Evolutionary conservation across 2,888 invertebrate species (phyloP), one percentile per base, ranked within the genome.

Genomic region (Erynnis tages): DNA sequence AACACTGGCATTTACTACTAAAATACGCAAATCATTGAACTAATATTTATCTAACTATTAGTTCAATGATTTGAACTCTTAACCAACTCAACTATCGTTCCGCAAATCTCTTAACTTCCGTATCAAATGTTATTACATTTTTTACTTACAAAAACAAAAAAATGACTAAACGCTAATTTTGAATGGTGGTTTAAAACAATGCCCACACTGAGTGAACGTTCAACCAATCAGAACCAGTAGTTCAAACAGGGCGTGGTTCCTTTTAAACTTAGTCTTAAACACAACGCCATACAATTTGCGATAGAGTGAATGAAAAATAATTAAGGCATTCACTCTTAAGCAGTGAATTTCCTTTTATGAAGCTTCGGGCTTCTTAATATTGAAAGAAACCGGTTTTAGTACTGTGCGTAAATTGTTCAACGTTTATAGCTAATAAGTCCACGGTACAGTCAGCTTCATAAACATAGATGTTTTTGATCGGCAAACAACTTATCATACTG

Each of bases 171-270:
- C 60, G 59, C 59, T 60, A 63, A 63, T 62, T n/a, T 61, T 80
- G 68, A 73, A 66, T 62, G 60, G 65, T 69, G 71, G 71, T 70
- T 73, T 73, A 74, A 81, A 81, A 32, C 77, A 81, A 79, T 77
- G 76, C 65, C 63, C 55, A n/a, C 76, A 76, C 78, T 71, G 64
- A 85, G 82, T 72, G 60, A 65, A 60, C 62, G 69, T 58, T 69
- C 71, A 64, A 73, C 87, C 87, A 88, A 88, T 87, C 84, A 73
- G 66, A 59, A 69, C 61, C 59, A 62, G 64, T 68, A 73, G 73
- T 71, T 70, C 71, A 61, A 60, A 57, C 59, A 67, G 78, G 88
- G 88, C 87, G 88, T 75, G 76, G 83, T 76, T 67, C 76, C 66
- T 71, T 76, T 71, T 67, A 74, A 76, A 79, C 73, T 71, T 77